Evolutionary conservation across 1,140 invertebrate species (phyloP).

Genomic region (Drosophila tani): DNA sequence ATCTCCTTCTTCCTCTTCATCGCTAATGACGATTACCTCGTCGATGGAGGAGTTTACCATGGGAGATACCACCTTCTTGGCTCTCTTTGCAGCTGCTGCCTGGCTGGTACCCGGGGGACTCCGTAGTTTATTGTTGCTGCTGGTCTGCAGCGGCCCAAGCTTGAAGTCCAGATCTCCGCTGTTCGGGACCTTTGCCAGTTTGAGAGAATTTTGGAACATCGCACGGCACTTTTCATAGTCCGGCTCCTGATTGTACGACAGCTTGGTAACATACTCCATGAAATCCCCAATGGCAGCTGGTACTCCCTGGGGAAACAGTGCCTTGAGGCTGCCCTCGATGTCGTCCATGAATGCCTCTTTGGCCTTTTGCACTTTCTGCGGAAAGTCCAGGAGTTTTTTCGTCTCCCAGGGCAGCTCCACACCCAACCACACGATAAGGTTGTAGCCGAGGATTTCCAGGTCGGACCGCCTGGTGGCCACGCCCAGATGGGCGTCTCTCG

Average conservation of each 20-base stretch:
- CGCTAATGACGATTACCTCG: conserved; percentile 86
- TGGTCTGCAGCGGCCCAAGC: conserved; percentile 47
- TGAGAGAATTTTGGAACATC: conserved; percentile 87
- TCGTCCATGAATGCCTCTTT: conserved; percentile 91
- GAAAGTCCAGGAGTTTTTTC: conserved; percentile 87
- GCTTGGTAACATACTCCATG: conserved; percentile 89
- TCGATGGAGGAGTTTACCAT: conserved; percentile 57
- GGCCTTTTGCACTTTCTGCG: conserved; percentile 88
- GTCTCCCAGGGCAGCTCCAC: conserved; percentile 93
- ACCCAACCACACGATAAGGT: conserved; percentile 95
- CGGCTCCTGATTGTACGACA: conserved; percentile 90
- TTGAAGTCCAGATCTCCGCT: conserved; percentile 78
- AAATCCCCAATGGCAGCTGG: conserved; percentile 88
- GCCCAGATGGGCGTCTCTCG: conserved; percentile 94
- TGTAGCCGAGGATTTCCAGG: conserved; percentile 96
- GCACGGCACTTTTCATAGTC: conserved; percentile 90
- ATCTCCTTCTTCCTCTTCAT: conserved; percentile 72
- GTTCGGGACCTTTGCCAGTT: conserved; percentile 81
- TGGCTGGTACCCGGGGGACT: conserved; percentile 42
- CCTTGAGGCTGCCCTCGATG: conserved; percentile 87
- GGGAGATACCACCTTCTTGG: conserved; percentile 26
- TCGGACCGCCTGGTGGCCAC: conserved; percentile 94
- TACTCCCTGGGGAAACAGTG: conserved; percentile 86
- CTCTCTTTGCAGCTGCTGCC: conserved; percentile 19
- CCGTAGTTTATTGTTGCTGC: conserved; percentile 62